phyloP scores from a whole-genome alignment of 1,140 invertebrate genomes.

The Hylyphantes graminicola region DNA sequence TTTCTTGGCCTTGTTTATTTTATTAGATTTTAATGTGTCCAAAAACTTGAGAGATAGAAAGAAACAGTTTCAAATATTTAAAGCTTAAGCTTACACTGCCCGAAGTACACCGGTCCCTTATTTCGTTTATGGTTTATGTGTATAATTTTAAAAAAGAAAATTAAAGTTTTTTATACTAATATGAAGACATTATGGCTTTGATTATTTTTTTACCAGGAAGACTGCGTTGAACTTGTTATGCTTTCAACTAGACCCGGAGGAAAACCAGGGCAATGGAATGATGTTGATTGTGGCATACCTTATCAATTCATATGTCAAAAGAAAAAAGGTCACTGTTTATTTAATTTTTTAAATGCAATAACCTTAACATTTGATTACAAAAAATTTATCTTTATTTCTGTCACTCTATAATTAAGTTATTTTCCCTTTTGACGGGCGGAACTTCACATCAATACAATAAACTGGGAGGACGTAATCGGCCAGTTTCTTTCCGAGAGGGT shows the following conservation, averaged over 20 bases:
- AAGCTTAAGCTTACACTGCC: neutral
- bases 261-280: conserved; percentile 9
- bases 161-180: neutral
- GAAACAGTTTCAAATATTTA: neutral
- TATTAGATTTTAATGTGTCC: too few relatives aligned
- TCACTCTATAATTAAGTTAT: too few relatives aligned
- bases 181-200: neutral
- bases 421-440: too few relatives aligned
- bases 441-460: too few relatives aligned
- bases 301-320: conserved; percentile 4
- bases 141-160: neutral
- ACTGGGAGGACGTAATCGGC: too few relatives aligned
- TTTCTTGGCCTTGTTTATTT: too few relatives aligned
- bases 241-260: neutral
- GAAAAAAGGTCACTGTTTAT: neutral
- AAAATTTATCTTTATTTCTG: too few relatives aligned
- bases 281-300: neutral
- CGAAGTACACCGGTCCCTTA: neutral
- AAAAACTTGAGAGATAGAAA: neutral
- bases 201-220: conserved; percentile 4
- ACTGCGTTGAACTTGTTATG: neutral
- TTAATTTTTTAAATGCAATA: too few relatives aligned
- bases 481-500: too few relatives aligned
- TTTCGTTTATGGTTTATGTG: neutral
- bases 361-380: too few relatives aligned